Conservation (phyloP, 2,888 invertebrate species). For the Cremastinae sp. region DNA sequence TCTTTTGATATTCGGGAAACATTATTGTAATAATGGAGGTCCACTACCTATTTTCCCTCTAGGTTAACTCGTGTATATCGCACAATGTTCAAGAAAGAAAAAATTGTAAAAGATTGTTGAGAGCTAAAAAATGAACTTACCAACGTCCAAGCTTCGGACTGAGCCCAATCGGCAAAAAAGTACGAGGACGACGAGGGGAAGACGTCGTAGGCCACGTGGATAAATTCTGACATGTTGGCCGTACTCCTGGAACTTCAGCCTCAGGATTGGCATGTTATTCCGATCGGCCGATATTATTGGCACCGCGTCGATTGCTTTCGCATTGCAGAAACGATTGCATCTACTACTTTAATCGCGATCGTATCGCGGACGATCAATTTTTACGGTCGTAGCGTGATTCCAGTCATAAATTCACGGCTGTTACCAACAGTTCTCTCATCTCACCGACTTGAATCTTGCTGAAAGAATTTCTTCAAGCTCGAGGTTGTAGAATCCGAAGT, state of each 20-base stretch:
- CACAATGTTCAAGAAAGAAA: neutral
- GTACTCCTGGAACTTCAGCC: conserved; percentile 52
- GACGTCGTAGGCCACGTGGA: conserved; percentile 69
- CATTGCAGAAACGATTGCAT: conserved; percentile 72
- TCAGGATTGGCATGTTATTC: conserved; percentile 75
- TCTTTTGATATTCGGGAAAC: conserved; percentile 21
- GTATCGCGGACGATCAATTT: conserved; percentile 27
- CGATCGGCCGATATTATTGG: conserved; percentile 72
- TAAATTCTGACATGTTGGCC: conserved; percentile 64
- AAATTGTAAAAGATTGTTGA: neutral
- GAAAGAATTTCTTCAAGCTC: conserved; percentile 8
- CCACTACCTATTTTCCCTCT: neutral
- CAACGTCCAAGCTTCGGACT: conserved; percentile 70
- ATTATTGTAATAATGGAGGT: conserved; percentile 50
- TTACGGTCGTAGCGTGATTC: neutral
- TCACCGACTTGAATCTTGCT: conserved; percentile 3
- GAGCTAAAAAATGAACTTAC: conserved; percentile 72
- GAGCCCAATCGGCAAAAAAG: conserved; percentile 70
- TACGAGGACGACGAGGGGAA: conserved; percentile 70
- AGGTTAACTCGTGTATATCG: no score
- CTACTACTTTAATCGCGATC: conserved; percentile 22
- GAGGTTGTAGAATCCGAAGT: neutral
- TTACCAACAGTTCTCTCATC: conserved; percentile 42
- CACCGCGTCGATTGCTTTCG: conserved; percentile 71
- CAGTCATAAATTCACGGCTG: conserved; percentile 22